Evolutionary conservation across 2,888 invertebrate genomes (phyloP).

Genomic region (Cantharis rufa): DNA sequence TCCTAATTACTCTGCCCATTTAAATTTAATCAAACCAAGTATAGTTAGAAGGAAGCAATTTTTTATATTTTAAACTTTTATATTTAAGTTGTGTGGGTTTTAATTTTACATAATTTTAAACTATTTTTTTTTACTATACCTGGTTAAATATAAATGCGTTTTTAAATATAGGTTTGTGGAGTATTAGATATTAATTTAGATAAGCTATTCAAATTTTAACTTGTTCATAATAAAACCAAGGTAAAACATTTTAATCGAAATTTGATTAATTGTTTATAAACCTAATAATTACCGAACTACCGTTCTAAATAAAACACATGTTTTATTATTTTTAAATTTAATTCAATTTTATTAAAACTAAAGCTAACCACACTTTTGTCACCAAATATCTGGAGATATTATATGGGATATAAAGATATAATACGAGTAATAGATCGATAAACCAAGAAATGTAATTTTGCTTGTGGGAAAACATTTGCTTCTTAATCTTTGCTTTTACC

Average conservation of each 20-base stretch:
- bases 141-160: slow-evolving; percentile 22
- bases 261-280: slow-evolving; percentile 23
- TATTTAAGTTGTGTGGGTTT: slow-evolving; percentile 25
- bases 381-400: neutral
- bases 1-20: slow-evolving; percentile 35
- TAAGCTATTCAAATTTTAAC: slow-evolving; percentile 28
- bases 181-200: slow-evolving; percentile 33
- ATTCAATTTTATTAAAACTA: neutral
- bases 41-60: slow-evolving; percentile 27
- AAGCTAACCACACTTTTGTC: neutral
- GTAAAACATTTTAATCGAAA: slow-evolving; percentile 24
- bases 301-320: slow-evolving; percentile 14
- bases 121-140: slow-evolving; percentile 10
- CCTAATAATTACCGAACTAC: slow-evolving; percentile 23
- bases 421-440: too few relatives aligned
- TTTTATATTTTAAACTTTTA: slow-evolving; percentile 11
- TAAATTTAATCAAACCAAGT: slow-evolving; percentile 34
- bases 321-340: neutral
- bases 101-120: slow-evolving; percentile 27
- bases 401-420: too few relatives aligned
- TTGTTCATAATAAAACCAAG: slow-evolving; percentile 19
- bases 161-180: slow-evolving; percentile 27
- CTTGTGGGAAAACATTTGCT: too few relatives aligned
- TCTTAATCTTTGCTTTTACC: too few relatives aligned
- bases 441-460: too few relatives aligned